phyloP scores from a whole-genome alignment of 2,113 vertebrate genomes.

The Jacana jacana region DNA sequence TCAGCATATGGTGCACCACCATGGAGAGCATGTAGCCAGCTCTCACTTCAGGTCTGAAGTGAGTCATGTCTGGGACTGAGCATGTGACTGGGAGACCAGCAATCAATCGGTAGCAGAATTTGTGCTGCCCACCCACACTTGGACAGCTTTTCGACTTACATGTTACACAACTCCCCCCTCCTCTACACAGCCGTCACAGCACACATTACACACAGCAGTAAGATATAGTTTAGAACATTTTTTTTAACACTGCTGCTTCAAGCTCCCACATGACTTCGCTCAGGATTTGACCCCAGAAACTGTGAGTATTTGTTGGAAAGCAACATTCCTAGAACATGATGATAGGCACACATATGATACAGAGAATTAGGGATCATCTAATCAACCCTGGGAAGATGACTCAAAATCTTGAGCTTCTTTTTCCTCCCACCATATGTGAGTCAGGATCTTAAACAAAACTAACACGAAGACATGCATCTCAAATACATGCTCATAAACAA shows the following conservation, averaged over 20 bases:
- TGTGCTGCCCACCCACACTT: not conserved
- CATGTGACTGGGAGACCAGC: fast-evolving
- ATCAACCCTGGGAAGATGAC: not conserved
- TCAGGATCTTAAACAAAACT: not conserved
- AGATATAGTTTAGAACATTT: fast-evolving
- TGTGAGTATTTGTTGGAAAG: not conserved
- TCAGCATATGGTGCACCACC: not conserved
- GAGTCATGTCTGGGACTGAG: fast-evolving
- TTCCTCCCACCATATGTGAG: not conserved
- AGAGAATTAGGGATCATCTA: not conserved
- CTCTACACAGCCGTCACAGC: not conserved
- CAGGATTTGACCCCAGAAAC: not conserved
- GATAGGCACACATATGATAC: not conserved
- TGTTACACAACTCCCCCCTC: not conserved
- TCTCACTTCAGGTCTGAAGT: not conserved
- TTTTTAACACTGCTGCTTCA: not conserved
- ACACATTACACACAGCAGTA: no score
- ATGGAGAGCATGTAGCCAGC: not conserved
- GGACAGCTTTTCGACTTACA: not conserved
- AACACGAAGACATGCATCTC: not conserved
- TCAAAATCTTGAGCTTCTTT: slow-evolving; percentile 11
- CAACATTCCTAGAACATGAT: not conserved
- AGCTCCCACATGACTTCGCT: not conserved
- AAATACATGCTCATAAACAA: not conserved
- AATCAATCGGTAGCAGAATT: not conserved